A percentile compares a stretch with the other conserved stretches of the same genome.
Evolutionary conservation across 2,888 invertebrate genomes (phyloP).

Genomic region (Drosophila maculinotata): DNA sequence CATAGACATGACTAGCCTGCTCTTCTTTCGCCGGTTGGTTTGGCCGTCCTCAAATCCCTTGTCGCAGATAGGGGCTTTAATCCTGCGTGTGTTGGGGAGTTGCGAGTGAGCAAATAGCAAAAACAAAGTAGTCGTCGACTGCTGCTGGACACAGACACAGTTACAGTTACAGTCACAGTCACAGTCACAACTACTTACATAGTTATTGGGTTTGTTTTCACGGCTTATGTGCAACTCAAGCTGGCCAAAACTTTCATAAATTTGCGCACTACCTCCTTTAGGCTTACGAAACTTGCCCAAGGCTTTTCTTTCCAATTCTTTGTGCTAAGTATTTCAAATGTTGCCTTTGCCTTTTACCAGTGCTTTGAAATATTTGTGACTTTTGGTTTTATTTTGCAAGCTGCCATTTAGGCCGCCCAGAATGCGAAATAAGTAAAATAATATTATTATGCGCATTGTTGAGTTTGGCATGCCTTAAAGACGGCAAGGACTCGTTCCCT

Average conservation of each 20-base stretch:
- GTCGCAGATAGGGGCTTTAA: conserved; percentile 53
- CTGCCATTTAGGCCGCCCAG: conserved; percentile 35
- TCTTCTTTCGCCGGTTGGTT: conserved; percentile 9
- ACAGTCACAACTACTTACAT: conserved; percentile 1
- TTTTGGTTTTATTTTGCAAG: conserved; percentile 45
- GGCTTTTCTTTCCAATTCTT: conserved; percentile 47
- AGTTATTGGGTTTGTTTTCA: conserved; percentile 68
- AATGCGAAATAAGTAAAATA: conserved; percentile 32
- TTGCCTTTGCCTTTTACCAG: conserved; percentile 30
- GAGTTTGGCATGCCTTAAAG: conserved; percentile 22
- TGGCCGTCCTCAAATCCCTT: conserved; percentile 56
- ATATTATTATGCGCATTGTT: conserved; percentile 49
- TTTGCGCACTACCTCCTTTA: conserved; percentile 31
- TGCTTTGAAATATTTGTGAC: conserved; percentile 41
- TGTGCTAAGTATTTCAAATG: conserved; percentile 60
- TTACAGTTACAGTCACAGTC: conserved; percentile 1
- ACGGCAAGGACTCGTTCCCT: conserved; percentile 15
- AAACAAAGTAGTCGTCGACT: conserved; percentile 27
- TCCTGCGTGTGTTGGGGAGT: conserved; percentile 48
- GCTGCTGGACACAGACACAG: conserved; percentile 35
- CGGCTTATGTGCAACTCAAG: conserved; percentile 73
- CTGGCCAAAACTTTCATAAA: conserved; percentile 64
- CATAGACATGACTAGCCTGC: conserved; percentile 44
- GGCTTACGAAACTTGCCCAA: conserved; percentile 38
- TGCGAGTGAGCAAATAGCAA: conserved; percentile 27